These are phyloP conservation scores for Drosophila biarmipes DNA, from an alignment of 1,140 invertebrate species.

Conservation along the genomic window DNA sequence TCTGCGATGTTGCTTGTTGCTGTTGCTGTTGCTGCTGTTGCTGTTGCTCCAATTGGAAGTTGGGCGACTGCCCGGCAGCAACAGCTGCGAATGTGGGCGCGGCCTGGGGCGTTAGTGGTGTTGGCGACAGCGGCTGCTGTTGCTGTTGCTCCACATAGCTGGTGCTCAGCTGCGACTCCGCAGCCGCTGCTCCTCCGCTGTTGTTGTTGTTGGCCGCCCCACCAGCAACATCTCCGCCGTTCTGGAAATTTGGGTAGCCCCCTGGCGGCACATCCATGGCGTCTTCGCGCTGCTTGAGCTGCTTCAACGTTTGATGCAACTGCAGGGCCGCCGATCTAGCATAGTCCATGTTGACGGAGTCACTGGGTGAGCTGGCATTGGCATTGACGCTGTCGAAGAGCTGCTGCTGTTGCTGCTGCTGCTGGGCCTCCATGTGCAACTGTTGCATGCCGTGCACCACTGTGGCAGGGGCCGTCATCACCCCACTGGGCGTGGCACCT, in stretches of 20 bases:
- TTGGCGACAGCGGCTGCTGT: conserved; percentile 61
- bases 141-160: conserved; percentile 63
- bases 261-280: conserved; percentile 53
- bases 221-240: conserved; percentile 50
- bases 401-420: conserved; percentile 65
- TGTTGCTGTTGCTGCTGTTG: conserved; percentile 50
- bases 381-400: conserved; percentile 71
- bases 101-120: conserved; percentile 47
- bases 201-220: conserved; percentile 35
- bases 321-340: conserved; percentile 76
- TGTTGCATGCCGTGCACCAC: conserved; percentile 81
- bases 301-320: conserved; percentile 74
- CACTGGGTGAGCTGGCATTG: conserved; percentile 62
- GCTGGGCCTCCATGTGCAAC: conserved; percentile 56
- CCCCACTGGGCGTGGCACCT: conserved; percentile 63
- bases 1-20: conserved; percentile 63
- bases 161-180: conserved; percentile 55
- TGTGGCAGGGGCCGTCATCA: conserved; percentile 76
- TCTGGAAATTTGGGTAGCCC: conserved; percentile 64
- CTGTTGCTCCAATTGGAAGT: conserved; percentile 57
- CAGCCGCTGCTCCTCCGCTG: conserved; percentile 22
- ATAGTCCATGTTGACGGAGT: conserved; percentile 69
- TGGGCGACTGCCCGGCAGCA: conserved; percentile 56
- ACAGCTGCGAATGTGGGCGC: conserved; percentile 64
- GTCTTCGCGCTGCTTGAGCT: conserved; percentile 76